Percentiles rank a stretch among this genome's conserved stretches.
Conservation (phyloP, 2,797 vertebrate species). For the Microctenopoma lineatum region DNA sequence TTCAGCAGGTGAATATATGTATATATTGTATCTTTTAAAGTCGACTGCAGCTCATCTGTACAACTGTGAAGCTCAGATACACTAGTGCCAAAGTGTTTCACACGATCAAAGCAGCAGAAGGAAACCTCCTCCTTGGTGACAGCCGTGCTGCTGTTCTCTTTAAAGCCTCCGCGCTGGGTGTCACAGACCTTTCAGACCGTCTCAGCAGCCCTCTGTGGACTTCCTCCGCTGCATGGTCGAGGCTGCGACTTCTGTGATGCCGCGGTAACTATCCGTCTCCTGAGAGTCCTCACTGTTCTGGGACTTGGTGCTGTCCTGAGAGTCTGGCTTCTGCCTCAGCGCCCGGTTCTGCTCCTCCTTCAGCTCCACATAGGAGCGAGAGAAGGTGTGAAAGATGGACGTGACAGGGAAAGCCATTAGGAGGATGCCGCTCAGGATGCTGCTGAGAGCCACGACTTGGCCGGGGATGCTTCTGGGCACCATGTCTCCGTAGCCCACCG, state of each 20-base stretch:
- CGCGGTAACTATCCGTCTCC: conserved; percentile 71
- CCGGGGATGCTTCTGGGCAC: conserved; percentile 96
- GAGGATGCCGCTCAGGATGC: conserved; percentile 96
- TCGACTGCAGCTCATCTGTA: conserved; percentile 39
- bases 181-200: conserved; percentile 36
- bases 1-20: conserved; percentile 16
- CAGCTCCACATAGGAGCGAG: conserved; percentile 94
- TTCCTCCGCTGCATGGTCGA: conserved; percentile 65
- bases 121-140: conserved; percentile 41
- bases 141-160: conserved; percentile 48
- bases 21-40: conserved; percentile 29
- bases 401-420: conserved; percentile 98
- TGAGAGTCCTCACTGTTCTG: conserved; percentile 80
- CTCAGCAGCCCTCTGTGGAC: conserved; percentile 70
- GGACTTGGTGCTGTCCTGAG: conserved; percentile 85
- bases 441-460: conserved; percentile 96
- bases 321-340: conserved; percentile 81
- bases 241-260: conserved; percentile 57
- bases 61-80: conserved; percentile 33
- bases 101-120: conserved; percentile 41
- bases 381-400: conserved; percentile 98
- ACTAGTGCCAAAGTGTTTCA: conserved; percentile 35
- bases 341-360: conserved; percentile 90
- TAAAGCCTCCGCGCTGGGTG: conserved; percentile 30
- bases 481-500: conserved; percentile 98